A percentile compares a stretch with the other conserved stretches of the same genome.
phyloP scores from a whole-genome alignment of 2,113 vertebrate genomes.

The Acinonyx jubatus region DNA sequence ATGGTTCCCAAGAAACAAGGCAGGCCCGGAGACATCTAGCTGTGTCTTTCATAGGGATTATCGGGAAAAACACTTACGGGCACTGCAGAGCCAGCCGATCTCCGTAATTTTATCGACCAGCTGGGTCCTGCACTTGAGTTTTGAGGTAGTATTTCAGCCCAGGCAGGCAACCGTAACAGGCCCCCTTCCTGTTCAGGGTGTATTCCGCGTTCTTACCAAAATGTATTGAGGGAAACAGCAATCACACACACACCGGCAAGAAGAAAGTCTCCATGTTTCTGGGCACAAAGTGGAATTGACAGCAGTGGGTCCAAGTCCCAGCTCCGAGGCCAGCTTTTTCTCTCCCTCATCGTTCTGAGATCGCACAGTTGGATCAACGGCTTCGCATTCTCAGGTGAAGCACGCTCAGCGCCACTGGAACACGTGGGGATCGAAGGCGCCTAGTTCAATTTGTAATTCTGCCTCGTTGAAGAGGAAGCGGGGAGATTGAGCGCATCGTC shows the following conservation, averaged over 20 bases:
- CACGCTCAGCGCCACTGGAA: not conserved
- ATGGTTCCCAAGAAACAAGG: not conserved
- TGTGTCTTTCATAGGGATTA: too few species aligned
- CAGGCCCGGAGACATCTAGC: accelerated
- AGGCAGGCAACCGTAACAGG: accelerated
- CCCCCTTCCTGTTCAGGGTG: not conserved
- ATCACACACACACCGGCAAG: not conserved
- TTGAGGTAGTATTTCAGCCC: accelerated
- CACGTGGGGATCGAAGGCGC: not conserved
- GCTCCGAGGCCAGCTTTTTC: not conserved
- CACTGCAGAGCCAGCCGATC: not conserved
- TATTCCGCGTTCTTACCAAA: not conserved
- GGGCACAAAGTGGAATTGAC: slow-evolving; percentile 65
- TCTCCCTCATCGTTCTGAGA: not conserved
- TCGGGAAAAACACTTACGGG: not conserved
- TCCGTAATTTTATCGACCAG: not conserved
- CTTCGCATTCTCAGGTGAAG: not conserved
- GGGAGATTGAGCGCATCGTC: slow-evolving; percentile 2
- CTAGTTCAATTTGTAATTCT: slow-evolving; percentile 1
- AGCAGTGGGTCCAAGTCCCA: slow-evolving; percentile 58
- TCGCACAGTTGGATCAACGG: slow-evolving; percentile 49
- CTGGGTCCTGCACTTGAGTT: not conserved
- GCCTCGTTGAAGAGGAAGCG: not conserved
- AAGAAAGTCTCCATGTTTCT: not conserved
- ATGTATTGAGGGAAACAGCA: not conserved